phyloP scores from a whole-genome alignment of 2,113 vertebrate genomes.

The Peromyscus polionotus region DNA sequence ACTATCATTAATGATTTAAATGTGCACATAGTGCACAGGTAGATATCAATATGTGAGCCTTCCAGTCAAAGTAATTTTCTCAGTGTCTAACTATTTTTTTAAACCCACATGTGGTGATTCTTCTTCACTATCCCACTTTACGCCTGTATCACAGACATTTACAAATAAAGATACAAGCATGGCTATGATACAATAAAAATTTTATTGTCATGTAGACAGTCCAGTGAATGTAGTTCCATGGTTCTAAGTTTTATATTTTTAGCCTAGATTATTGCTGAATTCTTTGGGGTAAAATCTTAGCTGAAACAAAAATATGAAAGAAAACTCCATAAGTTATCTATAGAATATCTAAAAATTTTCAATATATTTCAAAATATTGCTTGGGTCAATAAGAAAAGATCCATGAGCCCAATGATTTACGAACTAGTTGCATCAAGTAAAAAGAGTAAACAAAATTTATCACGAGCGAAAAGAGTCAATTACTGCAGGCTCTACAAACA shows the following conservation, averaged over 20 bases:
- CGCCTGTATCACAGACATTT: not conserved
- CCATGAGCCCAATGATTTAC: not conserved
- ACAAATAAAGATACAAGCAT: not conserved
- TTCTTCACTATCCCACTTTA: not conserved
- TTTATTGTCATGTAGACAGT: not conserved
- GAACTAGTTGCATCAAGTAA: not conserved
- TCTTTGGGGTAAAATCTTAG: not conserved
- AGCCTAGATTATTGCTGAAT: not conserved
- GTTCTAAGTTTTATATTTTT: not conserved
- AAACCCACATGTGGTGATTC: not conserved
- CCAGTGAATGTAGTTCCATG: not conserved
- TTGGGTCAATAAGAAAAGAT: not conserved
- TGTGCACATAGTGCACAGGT: not conserved
- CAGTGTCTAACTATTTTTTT: not conserved
- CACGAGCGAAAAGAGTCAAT: not conserved
- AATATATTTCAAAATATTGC: not conserved
- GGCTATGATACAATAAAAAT: not conserved
- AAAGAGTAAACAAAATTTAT: not conserved
- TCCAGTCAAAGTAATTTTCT: not conserved
- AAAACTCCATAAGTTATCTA: not conserved
- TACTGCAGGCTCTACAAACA: not conserved
- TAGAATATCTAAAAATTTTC: conserved; percentile 15
- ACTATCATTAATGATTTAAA: not conserved
- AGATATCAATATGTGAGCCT: not conserved
- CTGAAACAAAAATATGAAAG: not conserved